Percentiles rank a stretch among this genome's conserved stretches.
Conservation (phyloP, 2,888 invertebrate genomes). For the Drosophila flavopinicola region DNA sequence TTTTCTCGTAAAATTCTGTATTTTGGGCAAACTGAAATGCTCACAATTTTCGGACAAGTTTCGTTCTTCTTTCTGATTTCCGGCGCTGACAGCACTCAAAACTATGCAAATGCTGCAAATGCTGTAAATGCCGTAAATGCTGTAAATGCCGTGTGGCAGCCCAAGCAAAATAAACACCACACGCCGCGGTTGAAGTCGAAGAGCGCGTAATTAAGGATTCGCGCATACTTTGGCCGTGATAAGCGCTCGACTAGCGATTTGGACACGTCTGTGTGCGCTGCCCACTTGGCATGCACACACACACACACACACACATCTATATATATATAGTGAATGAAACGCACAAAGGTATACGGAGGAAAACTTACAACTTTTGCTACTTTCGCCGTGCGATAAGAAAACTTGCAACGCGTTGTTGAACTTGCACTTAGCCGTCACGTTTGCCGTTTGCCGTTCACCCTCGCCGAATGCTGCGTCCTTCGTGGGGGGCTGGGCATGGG, state of each 20-base stretch:
- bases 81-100: too few species aligned
- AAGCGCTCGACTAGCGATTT: slow-evolving; percentile 50
- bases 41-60: too few species aligned
- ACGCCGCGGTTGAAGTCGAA: slow-evolving; percentile 19
- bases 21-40: too few species aligned
- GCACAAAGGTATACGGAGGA: slow-evolving; percentile 40
- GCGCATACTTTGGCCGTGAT: slow-evolving; percentile 52
- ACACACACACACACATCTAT: background rate
- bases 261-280: slow-evolving; percentile 56
- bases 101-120: too few species aligned
- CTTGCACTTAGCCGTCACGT: slow-evolving; percentile 68
- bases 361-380: slow-evolving; percentile 53
- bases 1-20: too few species aligned
- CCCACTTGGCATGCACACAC: background rate
- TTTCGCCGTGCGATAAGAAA: slow-evolving; percentile 62
- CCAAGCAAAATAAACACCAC: too few species aligned
- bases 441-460: slow-evolving; percentile 34
- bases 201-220: slow-evolving; percentile 60
- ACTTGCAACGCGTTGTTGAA: slow-evolving; percentile 69
- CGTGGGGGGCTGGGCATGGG: background rate
- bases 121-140: too few species aligned
- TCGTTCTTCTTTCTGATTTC: too few species aligned
- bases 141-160: too few species aligned
- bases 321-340: slow-evolving; percentile 1
- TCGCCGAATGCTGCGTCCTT: too few species aligned